phyloP scores from a whole-genome alignment of 2,797 vertebrate genomes.

The Cirrhinus molitorella region DNA sequence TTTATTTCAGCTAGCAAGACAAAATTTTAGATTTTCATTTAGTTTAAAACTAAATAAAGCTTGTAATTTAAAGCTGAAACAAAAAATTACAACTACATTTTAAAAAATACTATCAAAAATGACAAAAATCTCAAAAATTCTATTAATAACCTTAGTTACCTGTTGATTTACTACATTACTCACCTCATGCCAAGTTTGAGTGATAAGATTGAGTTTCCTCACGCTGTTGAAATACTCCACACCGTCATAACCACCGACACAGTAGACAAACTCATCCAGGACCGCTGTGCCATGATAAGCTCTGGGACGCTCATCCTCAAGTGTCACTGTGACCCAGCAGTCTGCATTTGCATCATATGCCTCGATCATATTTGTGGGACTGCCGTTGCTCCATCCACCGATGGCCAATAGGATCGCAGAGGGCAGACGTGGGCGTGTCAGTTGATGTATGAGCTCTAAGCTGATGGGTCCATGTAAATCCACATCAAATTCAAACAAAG shows the following conservation, averaged over 20 bases:
- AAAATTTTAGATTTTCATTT: no score
- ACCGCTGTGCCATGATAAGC: slow-evolving; percentile 81
- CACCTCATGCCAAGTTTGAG: slow-evolving; percentile 81
- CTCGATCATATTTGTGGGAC: slow-evolving; percentile 81
- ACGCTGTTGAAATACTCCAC: slow-evolving; percentile 80
- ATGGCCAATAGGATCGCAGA: slow-evolving; percentile 81
- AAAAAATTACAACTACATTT: background rate
- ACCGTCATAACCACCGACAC: slow-evolving; percentile 79
- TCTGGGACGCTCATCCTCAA: slow-evolving; percentile 72
- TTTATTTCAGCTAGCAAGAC: background rate
- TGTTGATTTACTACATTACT: background rate
- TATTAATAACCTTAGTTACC: no score
- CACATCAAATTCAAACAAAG: slow-evolving; percentile 66
- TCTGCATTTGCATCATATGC: slow-evolving; percentile 77
- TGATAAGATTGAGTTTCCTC: slow-evolving; percentile 77
- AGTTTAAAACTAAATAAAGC: no score
- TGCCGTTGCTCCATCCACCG: slow-evolving; percentile 80
- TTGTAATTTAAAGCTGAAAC: no score
- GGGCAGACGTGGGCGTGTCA: slow-evolving; percentile 82
- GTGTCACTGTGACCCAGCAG: slow-evolving; percentile 77
- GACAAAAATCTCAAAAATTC: background rate
- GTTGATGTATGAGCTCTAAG: slow-evolving; percentile 51
- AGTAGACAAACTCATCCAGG: slow-evolving; percentile 70
- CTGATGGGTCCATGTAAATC: slow-evolving; percentile 20
- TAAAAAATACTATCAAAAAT: no score